Conservation (phyloP, 2,797 vertebrate genomes). For the Peromyscus melanophrys region DNA sequence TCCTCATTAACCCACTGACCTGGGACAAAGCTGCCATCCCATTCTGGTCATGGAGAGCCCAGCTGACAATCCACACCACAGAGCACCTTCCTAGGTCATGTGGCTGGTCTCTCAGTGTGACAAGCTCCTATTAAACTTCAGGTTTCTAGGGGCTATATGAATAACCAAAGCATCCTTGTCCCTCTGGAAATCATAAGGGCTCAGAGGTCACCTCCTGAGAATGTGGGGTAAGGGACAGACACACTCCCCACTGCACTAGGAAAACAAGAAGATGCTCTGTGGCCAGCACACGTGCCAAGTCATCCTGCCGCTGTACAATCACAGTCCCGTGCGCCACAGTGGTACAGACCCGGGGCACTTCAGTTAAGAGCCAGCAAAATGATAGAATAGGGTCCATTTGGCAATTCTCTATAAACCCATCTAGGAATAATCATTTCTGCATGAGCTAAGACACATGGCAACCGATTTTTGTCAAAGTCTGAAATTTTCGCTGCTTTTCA, state of each 20-base stretch:
- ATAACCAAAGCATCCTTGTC: background rate
- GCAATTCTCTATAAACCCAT: background rate
- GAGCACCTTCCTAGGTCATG: too few relatives aligned
- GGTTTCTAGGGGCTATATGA: background rate
- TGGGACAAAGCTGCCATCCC: background rate
- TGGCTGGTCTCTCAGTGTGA: background rate
- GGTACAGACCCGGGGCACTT: background rate
- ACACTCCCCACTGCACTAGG: background rate
- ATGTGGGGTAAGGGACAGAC: background rate
- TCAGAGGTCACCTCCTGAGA: background rate
- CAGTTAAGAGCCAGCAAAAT: background rate
- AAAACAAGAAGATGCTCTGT: too few relatives aligned
- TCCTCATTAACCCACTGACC: background rate
- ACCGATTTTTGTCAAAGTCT: background rate
- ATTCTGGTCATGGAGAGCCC: background rate
- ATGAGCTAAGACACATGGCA: background rate
- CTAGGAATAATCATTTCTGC: background rate
- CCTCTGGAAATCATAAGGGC: background rate
- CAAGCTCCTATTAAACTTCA: background rate
- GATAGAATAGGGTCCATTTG: background rate
- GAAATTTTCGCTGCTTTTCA: background rate
- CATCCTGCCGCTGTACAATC: rapidly evolving
- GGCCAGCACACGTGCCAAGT: background rate
- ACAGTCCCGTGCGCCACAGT: rapidly evolving
- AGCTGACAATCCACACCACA: background rate